Conservation (phyloP, 2,888 invertebrate genomes). For the Nemurella pictetii region DNA sequence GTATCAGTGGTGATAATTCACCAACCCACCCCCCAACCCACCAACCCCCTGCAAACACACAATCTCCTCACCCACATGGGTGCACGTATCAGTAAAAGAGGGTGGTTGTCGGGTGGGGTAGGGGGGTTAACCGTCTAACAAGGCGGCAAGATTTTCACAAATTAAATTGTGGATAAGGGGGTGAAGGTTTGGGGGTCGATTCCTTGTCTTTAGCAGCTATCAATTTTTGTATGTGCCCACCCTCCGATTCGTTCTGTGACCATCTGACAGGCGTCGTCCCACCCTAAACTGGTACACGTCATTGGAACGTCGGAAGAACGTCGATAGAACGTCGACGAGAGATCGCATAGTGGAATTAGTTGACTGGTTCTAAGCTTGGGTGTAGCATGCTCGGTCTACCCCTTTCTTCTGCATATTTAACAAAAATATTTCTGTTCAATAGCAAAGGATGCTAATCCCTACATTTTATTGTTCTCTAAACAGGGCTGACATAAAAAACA, state of each 20-base stretch:
- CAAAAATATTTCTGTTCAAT: too few species aligned
- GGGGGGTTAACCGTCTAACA: slow-evolving; percentile 27
- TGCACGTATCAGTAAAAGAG: background rate
- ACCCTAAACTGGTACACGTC: background rate
- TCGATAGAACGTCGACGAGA: background rate
- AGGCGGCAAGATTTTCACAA: slow-evolving; percentile 40
- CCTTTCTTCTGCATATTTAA: too few species aligned
- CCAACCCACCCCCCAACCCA: slow-evolving; percentile 15
- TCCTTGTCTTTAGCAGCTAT: slow-evolving; percentile 28
- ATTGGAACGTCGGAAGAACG: background rate
- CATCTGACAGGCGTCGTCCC: slow-evolving; percentile 4
- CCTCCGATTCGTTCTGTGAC: background rate
- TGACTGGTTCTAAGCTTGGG: too few species aligned
- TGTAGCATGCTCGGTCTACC: too few species aligned
- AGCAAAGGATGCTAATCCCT: too few species aligned
- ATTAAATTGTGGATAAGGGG: slow-evolving; percentile 38
- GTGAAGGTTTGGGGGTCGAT: background rate
- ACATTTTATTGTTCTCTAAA: too few species aligned
- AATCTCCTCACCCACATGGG: slow-evolving; percentile 36
- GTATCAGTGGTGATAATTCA: slow-evolving; percentile 34
- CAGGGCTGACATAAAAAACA: too few species aligned
- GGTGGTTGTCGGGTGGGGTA: background rate
- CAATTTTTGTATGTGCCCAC: background rate
- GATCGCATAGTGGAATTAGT: too few species aligned
- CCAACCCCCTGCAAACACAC: slow-evolving; percentile 31